Evolutionary conservation across 2,113 vertebrate species (phyloP).

Genomic region (Silurus glanis): DNA sequence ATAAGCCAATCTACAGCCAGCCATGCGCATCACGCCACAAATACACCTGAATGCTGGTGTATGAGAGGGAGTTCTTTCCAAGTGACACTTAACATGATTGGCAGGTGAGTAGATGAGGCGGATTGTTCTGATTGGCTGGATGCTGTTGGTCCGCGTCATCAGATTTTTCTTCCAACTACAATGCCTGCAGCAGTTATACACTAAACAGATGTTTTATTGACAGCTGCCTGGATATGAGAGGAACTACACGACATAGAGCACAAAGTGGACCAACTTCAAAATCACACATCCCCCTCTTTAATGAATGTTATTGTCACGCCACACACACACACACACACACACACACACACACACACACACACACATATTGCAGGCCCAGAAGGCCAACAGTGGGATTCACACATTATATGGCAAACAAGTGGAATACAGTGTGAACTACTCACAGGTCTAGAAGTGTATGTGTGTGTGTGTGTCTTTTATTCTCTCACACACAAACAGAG

Average conservation of each 20-base stretch:
- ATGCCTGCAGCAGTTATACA: background rate
- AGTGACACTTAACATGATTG: background rate
- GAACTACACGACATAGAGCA: background rate
- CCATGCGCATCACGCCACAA: background rate
- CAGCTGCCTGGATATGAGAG: background rate
- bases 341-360: constrained; percentile 23
- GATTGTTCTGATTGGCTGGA: background rate
- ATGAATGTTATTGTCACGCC: background rate
- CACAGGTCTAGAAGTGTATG: background rate
- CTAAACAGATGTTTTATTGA: background rate
- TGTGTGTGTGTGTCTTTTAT: background rate
- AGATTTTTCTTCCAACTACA: background rate
- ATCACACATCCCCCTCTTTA: background rate
- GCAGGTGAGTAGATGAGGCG: background rate
- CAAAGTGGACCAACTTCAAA: background rate
- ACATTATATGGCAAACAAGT: constrained; percentile 17
- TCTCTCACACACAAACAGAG: constrained; percentile 6
- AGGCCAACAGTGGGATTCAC: constrained; percentile 27
- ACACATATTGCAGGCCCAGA: constrained; percentile 11
- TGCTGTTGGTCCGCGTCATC: background rate
- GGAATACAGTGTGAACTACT: constrained; percentile 25
- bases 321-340: constrained; percentile 8
- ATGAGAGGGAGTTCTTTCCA: background rate
- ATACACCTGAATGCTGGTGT: too few species aligned
- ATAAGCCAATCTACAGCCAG: background rate